Evolutionary conservation across 2,888 invertebrate genomes (phyloP).

Genomic region (Incurvaria masculella): DNA sequence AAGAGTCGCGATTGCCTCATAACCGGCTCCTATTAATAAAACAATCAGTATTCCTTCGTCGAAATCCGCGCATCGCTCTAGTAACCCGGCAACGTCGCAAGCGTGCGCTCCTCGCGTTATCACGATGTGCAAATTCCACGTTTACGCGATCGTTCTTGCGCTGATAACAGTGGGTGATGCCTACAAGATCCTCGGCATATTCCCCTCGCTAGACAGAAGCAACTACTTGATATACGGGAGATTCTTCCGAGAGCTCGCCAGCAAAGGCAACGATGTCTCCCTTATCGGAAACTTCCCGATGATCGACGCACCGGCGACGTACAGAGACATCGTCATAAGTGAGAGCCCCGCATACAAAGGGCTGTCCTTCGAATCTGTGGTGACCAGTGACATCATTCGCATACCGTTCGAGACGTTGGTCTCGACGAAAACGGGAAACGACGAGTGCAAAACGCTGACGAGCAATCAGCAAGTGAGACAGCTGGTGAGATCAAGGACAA

Average conservation of each 20-base stretch:
- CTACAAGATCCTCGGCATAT: conserved; percentile 52
- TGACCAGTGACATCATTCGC: conserved; percentile 43
- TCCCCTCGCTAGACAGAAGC: conserved; percentile 49
- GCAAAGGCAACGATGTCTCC: conserved; percentile 51
- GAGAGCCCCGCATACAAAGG: conserved; percentile 40
- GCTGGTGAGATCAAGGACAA: conserved; percentile 45
- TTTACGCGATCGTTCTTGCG: conserved; percentile 14
- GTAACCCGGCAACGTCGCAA: conserved; percentile 36
- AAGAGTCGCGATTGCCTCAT: conserved; percentile 49
- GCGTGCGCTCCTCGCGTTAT: conserved; percentile 34
- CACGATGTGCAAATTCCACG: conserved; percentile 7
- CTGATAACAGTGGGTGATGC: conserved; percentile 29
- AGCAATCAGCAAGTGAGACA: conserved; percentile 50
- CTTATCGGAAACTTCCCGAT: conserved; percentile 51
- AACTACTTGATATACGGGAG: conserved; percentile 51
- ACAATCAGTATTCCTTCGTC: conserved; percentile 33
- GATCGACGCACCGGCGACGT: conserved; percentile 43
- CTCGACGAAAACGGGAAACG: conserved; percentile 46
- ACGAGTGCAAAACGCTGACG: conserved; percentile 48
- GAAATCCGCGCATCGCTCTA: conserved; percentile 32
- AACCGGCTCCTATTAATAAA: conserved; percentile 49
- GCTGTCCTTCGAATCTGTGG: conserved; percentile 46
- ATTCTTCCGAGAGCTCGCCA: conserved; percentile 47
- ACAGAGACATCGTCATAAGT: conserved; percentile 52
- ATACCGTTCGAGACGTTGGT: conserved; percentile 48